Conservation (phyloP, 2,888 invertebrate genomes). For the Linnaemya tessellans region DNA sequence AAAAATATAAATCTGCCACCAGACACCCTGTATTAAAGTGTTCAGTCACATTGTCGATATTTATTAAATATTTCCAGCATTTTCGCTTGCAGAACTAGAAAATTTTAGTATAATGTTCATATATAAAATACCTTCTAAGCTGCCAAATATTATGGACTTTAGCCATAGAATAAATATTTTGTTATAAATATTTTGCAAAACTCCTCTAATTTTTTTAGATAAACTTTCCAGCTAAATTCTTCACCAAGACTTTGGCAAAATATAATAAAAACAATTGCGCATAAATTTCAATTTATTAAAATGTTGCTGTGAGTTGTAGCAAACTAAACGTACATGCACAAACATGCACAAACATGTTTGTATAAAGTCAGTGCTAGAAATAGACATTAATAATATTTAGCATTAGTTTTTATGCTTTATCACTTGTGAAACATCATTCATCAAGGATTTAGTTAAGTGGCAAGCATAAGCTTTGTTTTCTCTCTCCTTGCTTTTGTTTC, state of each 20-base stretch:
- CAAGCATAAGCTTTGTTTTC: constrained; percentile 56
- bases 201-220: background rate
- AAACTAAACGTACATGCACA: background rate
- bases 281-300: constrained; percentile 49
- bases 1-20: no score
- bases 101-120: no score
- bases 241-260: background rate
- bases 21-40: no score
- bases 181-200: no score
- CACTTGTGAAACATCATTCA: constrained; percentile 73
- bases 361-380: constrained; percentile 2
- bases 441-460: constrained; percentile 74
- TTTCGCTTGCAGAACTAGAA: no score
- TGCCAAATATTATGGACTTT: no score
- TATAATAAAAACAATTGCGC: background rate
- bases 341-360: background rate
- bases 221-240: background rate
- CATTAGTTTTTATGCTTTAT: constrained; percentile 71
- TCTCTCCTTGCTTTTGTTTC: background rate
- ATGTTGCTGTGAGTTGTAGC: constrained; percentile 2
- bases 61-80: no score
- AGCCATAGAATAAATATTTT: no score
- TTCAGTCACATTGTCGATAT: no score
- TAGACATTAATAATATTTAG: constrained; percentile 71
- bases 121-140: no score